A percentile compares a stretch with the other conserved stretches of the same genome.
Evolutionary conservation across 2,113 vertebrate genomes (phyloP).

Genomic region (Nannospalax galili): DNA sequence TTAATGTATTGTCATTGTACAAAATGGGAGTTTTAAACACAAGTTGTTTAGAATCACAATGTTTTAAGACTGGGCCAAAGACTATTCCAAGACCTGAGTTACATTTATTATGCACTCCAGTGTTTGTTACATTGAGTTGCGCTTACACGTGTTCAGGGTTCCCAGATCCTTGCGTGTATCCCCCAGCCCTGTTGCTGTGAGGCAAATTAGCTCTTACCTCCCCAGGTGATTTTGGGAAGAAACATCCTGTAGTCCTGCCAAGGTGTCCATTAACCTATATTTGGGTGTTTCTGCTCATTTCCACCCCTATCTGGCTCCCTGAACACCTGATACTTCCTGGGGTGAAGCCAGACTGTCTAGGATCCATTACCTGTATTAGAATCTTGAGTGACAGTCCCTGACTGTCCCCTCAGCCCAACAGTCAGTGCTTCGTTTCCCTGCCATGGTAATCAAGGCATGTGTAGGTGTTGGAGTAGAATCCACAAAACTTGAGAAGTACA

Average conservation of each 20-base stretch:
- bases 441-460: background rate
- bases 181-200: background rate
- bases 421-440: background rate
- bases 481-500: background rate
- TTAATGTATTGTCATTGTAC: background rate
- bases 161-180: background rate
- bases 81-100: background rate
- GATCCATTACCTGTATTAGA: background rate
- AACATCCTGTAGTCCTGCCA: background rate
- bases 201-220: background rate
- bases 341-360: conserved; percentile 40
- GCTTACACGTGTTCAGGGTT: background rate
- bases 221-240: background rate
- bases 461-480: background rate
- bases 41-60: background rate
- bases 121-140: background rate
- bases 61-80: background rate
- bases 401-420: background rate
- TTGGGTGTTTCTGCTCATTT: conserved; percentile 70
- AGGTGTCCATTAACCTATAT: conserved; percentile 55
- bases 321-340: conserved; percentile 71
- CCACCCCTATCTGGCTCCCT: conserved; percentile 31
- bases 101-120: background rate
- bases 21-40: background rate
- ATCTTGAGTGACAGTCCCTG: background rate